Evolutionary conservation across 2,888 invertebrate species (phyloP), one percentile per base, ranked within the genome.

Genomic region (Dichetophora obliterata): DNA sequence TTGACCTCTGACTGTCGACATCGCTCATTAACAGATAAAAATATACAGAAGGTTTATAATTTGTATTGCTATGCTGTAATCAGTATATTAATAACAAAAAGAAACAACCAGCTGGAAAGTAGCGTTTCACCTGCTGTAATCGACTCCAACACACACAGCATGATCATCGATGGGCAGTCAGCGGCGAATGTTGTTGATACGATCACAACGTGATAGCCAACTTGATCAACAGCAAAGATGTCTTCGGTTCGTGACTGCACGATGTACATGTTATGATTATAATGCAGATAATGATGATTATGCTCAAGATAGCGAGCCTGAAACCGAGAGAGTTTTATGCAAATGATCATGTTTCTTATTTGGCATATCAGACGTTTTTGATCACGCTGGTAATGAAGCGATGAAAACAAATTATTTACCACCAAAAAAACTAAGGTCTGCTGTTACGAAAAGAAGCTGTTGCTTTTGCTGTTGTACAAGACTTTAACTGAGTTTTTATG

Each of bases 111-210:
- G 43, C 43, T 43, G 43, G 37, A 37, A 43, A 6, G 14, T 14
- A 63, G 4, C 5, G 8, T 63, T 34, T 63, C 63, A 63, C 63
- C 63, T 63, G 63, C 63, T 63, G 63, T 63, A 63, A 63, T 34
- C 63, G 63, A 63, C 6, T 11, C 43, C 43, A 43, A 43, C 43
- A 43, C 43, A 43, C 43, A 43, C 43, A 43, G 43, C 43, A 43
- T 43, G 43, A 43, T 43, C 43, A 43, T 11, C 43, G 43, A 43
- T 43, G 14, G 43, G 3, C 43, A 43, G 43, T 59, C 22, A 19
- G 22, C 59, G 27, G 24, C 27, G 59, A 24, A 24, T 14, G 27
- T 27, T 43, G 43, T 11, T 59, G n/a, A n/a, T n/a, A n/a, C n/a
- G 59, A 27, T 16, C 63, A 27, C 19, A 50, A 68, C 68, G 2